Evolutionary conservation across 1,140 invertebrate species (phyloP).

Genomic region (Geopemphigus sp.): DNA sequence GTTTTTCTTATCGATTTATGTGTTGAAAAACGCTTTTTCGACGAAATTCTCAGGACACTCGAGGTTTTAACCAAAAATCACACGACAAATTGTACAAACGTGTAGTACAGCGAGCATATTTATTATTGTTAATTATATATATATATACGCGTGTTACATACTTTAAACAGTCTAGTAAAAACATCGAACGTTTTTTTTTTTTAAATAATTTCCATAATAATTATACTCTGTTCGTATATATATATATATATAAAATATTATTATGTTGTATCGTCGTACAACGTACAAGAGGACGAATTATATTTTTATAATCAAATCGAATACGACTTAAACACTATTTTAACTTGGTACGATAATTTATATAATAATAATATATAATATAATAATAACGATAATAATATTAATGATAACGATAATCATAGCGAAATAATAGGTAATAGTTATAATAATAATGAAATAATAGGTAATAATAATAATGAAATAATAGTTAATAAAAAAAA

Average conservation of each 20-base stretch:
- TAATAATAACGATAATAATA: conserved; percentile 20
- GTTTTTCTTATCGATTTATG: too few relatives aligned
- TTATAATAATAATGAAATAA: conserved; percentile 20
- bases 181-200: conserved; percentile 16
- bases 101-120: conserved; percentile 2
- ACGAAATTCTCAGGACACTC: too few relatives aligned
- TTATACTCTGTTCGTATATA: neutral
- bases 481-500: conserved; percentile 23
- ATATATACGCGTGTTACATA: neutral
- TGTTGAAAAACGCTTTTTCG: too few relatives aligned
- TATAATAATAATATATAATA: too few relatives aligned
- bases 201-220: neutral
- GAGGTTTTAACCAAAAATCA: too few relatives aligned
- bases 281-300: neutral
- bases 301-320: neutral
- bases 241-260: neutral
- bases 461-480: neutral
- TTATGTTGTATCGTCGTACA: neutral
- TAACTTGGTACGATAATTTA: conserved; percentile 1
- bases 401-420: conserved; percentile 4
- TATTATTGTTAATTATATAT: neutral
- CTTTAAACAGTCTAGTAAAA: conserved; percentile 31
- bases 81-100: neutral
- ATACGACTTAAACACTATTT: conserved; percentile 10
- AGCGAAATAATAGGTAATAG: neutral